phyloP scores from a whole-genome alignment of 1,140 invertebrate genomes.

The Rhagoletis pomonella region DNA sequence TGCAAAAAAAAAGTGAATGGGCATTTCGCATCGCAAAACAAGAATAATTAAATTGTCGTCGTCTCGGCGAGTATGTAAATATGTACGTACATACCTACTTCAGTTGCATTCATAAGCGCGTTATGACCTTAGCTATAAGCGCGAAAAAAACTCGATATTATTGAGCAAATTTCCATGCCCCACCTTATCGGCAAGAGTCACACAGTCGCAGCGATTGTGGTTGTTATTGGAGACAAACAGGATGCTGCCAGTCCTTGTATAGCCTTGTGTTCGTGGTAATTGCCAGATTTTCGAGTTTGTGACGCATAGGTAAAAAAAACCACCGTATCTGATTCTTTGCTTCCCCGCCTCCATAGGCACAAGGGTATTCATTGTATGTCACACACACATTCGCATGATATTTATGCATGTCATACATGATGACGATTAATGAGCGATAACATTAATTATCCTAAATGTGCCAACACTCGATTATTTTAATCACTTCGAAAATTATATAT shows the following conservation, averaged over 20 bases:
- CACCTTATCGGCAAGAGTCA: neutral
- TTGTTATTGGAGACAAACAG: conserved; percentile 18
- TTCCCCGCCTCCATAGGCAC: too few relatives aligned
- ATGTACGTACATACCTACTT: too few relatives aligned
- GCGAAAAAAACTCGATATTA: conserved; percentile 39
- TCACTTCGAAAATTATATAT: neutral
- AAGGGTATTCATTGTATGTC: neutral
- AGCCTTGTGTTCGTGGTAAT: neutral
- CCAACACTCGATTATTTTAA: neutral
- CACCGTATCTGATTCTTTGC: neutral
- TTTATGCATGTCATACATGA: neutral
- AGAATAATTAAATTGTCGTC: too few relatives aligned
- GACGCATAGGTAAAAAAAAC: neutral
- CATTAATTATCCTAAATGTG: conserved; percentile 38
- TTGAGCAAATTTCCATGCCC: conserved; percentile 45
- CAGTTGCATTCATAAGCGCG: neutral
- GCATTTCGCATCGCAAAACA: neutral
- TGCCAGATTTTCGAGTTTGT: neutral
- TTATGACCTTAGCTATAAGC: conserved; percentile 6
- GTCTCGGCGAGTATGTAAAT: conserved; percentile 7
- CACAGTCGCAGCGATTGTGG: neutral
- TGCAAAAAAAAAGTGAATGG: neutral
- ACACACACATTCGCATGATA: neutral
- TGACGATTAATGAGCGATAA: conserved; percentile 31
- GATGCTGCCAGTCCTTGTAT: conserved; percentile 7